These are phyloP conservation scores for Panagrolaimus sp. DNA, from an alignment of 1,140 invertebrate genomes.

Conservation along the genomic window DNA sequence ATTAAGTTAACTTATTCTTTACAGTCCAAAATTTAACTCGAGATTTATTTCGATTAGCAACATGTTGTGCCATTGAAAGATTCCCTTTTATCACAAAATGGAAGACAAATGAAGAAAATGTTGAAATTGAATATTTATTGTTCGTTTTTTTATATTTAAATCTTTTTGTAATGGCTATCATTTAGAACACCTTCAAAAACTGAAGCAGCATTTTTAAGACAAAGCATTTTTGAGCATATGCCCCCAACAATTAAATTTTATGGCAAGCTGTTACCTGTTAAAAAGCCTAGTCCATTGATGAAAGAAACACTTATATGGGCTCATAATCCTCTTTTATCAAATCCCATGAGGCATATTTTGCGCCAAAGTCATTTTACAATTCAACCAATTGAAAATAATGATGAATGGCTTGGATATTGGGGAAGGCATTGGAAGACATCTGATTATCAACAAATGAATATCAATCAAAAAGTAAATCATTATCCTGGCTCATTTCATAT, in stretches of 20 bases:
- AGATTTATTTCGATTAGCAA: background rate
- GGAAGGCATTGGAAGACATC: constrained; percentile 67
- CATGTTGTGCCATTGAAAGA: constrained; percentile 8
- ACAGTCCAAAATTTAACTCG: background rate
- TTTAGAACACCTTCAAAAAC: background rate
- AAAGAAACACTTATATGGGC: constrained; percentile 51
- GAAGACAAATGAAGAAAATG: background rate
- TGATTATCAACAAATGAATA: constrained; percentile 67
- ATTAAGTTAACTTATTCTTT: background rate
- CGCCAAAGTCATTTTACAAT: constrained; percentile 17
- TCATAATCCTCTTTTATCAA: constrained; percentile 48
- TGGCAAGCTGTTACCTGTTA: constrained; percentile 66
- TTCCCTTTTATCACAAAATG: constrained; percentile 11
- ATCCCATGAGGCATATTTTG: constrained; percentile 45
- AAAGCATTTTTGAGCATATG: constrained; percentile 72
- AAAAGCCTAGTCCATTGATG: constrained; percentile 47
- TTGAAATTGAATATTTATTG: background rate
- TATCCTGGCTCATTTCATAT: constrained; percentile 95
- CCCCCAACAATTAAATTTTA: constrained; percentile 79
- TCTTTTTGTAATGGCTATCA: background rate
- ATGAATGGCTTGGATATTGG: constrained; percentile 67
- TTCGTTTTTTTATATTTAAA: background rate
- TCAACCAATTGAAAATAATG: constrained; percentile 26
- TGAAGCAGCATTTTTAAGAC: constrained; percentile 55
- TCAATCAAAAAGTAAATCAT: constrained; percentile 91